Conservation (phyloP, 2,888 invertebrate species). For the Eupithecia subumbrata region DNA sequence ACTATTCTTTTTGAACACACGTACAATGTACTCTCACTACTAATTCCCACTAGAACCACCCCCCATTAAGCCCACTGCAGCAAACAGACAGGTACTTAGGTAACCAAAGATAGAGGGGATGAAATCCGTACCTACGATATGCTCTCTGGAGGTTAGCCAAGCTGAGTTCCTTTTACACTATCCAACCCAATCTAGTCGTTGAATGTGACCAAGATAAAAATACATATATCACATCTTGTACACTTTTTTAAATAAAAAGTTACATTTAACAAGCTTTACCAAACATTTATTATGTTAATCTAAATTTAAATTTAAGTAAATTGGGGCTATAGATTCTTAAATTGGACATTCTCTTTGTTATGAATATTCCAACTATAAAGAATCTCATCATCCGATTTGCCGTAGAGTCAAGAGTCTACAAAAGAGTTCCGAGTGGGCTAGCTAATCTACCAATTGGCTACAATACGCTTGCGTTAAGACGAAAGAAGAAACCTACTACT, state of each 20-base stretch:
- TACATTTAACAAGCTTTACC: no score
- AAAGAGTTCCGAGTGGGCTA: background rate
- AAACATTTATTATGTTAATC: no score
- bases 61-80: background rate
- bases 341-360: background rate
- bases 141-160: constrained; percentile 30
- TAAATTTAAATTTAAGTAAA: no score
- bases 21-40: background rate
- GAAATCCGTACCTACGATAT: constrained; percentile 15
- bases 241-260: no score
- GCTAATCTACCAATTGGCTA: background rate
- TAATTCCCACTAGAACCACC: background rate
- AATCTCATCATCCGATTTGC: background rate
- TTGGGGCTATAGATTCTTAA: background rate
- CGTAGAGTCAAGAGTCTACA: background rate
- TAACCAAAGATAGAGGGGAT: constrained; percentile 1
- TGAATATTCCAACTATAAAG: background rate
- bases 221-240: background rate
- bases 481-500: no score
- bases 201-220: background rate
- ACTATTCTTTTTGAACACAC: background rate
- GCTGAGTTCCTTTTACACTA: constrained; percentile 1
- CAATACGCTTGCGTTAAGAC: background rate
- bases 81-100: background rate
- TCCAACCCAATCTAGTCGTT: background rate